A percentile compares a stretch with the other conserved stretches of the same genome.
These are phyloP conservation scores for Heliconius hewitsoni DNA, from an alignment of 1,140 invertebrate genomes.

Conservation along the genomic window DNA sequence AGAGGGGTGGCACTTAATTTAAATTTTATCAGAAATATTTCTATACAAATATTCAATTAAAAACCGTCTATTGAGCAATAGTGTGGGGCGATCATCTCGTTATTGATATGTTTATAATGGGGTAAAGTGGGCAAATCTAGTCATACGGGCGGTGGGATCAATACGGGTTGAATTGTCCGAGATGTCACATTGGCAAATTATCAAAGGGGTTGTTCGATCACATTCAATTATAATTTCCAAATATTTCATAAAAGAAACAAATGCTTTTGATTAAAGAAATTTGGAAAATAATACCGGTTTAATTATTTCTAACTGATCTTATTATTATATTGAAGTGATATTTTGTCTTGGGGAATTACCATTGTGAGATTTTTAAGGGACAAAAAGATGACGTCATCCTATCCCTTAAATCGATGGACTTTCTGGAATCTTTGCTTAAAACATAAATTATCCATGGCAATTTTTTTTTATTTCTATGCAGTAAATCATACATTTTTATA, in stretches of 20 bases:
- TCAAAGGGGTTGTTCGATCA: slow-evolving; percentile 52
- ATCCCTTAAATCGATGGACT: background rate
- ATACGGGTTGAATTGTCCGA: slow-evolving; percentile 67
- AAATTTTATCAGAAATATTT: slow-evolving; percentile 60
- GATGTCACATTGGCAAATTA: slow-evolving; percentile 57
- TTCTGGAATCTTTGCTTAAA: background rate
- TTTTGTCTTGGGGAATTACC: slow-evolving; percentile 5
- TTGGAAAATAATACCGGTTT: too few relatives aligned
- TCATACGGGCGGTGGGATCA: slow-evolving; percentile 69
- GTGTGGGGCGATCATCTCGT: slow-evolving; percentile 64
- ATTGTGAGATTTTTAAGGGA: background rate
- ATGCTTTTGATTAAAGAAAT: too few relatives aligned
- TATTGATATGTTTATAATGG: slow-evolving; percentile 79
- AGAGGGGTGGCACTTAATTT: slow-evolving; percentile 45
- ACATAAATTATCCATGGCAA: background rate
- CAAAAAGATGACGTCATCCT: slow-evolving; percentile 8
- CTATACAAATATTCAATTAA: slow-evolving; percentile 77
- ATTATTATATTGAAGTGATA: background rate
- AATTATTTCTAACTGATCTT: too few relatives aligned
- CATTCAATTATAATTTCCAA: slow-evolving; percentile 15
- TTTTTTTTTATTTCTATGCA: background rate
- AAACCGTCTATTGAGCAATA: slow-evolving; percentile 60
- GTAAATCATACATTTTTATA: background rate
- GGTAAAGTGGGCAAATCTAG: slow-evolving; percentile 69
- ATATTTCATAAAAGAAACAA: background rate